These are phyloP conservation scores for Diorhabda sublineata DNA, from an alignment of 1,140 invertebrate genomes.

Conservation along the genomic window DNA sequence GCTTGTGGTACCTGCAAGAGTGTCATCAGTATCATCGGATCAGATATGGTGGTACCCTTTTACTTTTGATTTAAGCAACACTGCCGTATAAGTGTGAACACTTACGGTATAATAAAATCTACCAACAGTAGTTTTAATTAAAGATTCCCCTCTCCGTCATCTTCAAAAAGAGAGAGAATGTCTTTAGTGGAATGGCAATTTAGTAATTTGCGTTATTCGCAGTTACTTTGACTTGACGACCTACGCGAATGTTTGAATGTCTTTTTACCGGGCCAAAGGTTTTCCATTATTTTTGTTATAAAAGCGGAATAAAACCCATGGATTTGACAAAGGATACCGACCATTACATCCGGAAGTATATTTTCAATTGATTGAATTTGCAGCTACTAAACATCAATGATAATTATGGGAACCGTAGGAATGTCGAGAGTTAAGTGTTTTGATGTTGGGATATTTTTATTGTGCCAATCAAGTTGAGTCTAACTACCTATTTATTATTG, in stretches of 20 bases:
- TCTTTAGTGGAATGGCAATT: conserved; percentile 29
- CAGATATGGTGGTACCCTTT: too few relatives aligned
- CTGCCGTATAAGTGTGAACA: not conserved
- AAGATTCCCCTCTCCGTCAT: conserved; percentile 20
- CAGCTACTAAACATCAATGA: not conserved
- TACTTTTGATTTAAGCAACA: too few relatives aligned
- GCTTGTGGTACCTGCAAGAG: too few relatives aligned
- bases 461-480: not conserved
- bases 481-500: not conserved
- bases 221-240: conserved; percentile 18
- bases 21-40: too few relatives aligned
- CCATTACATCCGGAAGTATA: not conserved
- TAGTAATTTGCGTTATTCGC: conserved; percentile 35
- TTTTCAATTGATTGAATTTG: conserved; percentile 4
- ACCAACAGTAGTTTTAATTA: not conserved
- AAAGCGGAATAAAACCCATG: not conserved
- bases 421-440: conserved; percentile 4
- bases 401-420: not conserved
- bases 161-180: conserved; percentile 19
- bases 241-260: conserved; percentile 1
- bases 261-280: not conserved
- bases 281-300: not conserved
- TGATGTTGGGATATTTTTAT: conserved; percentile 4
- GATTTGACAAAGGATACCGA: not conserved
- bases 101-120: not conserved